phyloP scores from a whole-genome alignment of 2,113 vertebrate species.

The Antechinus stuartii region DNA sequence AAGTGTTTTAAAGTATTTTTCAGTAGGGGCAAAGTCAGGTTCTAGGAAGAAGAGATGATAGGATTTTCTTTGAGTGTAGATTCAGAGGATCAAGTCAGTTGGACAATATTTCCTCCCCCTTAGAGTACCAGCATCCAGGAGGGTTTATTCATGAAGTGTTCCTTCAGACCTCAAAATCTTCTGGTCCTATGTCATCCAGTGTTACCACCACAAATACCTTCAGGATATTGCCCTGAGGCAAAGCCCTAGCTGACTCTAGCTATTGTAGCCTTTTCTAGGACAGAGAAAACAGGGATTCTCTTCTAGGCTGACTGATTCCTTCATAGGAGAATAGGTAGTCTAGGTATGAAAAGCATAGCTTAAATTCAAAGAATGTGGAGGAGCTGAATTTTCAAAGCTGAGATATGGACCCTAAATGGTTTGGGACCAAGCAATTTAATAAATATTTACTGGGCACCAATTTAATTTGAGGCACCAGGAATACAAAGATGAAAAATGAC shows the following conservation, averaged over 20 bases:
- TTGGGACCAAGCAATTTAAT: too few species aligned
- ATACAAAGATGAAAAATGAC: neutral
- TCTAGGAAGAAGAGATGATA: neutral
- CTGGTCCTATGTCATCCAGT: neutral
- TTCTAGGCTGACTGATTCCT: neutral
- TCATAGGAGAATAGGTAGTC: neutral
- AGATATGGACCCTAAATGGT: fast-evolving
- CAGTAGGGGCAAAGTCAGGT: neutral
- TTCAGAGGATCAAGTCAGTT: neutral
- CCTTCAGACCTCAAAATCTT: neutral
- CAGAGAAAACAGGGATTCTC: neutral
- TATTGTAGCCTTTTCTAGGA: neutral
- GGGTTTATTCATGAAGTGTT: neutral
- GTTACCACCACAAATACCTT: too few species aligned
- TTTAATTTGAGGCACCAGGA: neutral
- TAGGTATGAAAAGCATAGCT: neutral
- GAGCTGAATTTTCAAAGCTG: neutral
- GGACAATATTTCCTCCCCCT: neutral
- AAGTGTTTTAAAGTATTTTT: neutral
- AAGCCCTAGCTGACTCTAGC: neutral
- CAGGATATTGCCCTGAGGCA: neutral
- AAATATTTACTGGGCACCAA: neutral
- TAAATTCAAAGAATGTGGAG: neutral
- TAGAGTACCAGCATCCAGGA: neutral
- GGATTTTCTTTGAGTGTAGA: neutral